A percentile compares a stretch with the other conserved stretches of the same genome.
These are phyloP conservation scores for Pseudomyrmex dendroicus DNA, from an alignment of 1,140 invertebrate genomes.

Conservation along the genomic window DNA sequence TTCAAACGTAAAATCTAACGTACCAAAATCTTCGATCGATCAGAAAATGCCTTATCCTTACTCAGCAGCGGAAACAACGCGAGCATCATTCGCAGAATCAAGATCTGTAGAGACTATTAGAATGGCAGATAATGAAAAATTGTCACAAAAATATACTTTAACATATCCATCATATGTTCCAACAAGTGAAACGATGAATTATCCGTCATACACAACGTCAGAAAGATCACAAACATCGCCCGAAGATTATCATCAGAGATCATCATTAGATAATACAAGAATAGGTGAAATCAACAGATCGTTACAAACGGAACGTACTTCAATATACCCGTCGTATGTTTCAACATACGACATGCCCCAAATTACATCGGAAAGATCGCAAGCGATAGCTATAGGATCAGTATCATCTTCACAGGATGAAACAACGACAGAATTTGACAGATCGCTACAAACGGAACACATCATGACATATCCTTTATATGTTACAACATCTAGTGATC, in stretches of 20 bases:
- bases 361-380: not conserved
- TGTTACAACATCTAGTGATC: not conserved
- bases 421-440: not conserved
- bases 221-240: not conserved
- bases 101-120: not conserved
- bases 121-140: not conserved
- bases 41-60: slow-evolving; percentile 6
- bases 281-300: not conserved
- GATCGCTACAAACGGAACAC: not conserved
- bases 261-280: not conserved
- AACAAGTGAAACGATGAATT: not conserved
- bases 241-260: not conserved
- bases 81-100: not conserved
- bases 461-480: not conserved
- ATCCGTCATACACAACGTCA: not conserved
- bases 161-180: not conserved
- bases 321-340: not conserved
- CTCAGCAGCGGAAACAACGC: not conserved
- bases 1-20: not conserved
- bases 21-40: not conserved
- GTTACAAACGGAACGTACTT: not conserved
- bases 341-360: not conserved
- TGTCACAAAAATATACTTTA: not conserved
- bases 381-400: not conserved
- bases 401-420: not conserved